These are phyloP conservation scores for Odontamblyopus lacepedii DNA, from an alignment of 2,797 vertebrate genomes.

Conservation along the genomic window DNA sequence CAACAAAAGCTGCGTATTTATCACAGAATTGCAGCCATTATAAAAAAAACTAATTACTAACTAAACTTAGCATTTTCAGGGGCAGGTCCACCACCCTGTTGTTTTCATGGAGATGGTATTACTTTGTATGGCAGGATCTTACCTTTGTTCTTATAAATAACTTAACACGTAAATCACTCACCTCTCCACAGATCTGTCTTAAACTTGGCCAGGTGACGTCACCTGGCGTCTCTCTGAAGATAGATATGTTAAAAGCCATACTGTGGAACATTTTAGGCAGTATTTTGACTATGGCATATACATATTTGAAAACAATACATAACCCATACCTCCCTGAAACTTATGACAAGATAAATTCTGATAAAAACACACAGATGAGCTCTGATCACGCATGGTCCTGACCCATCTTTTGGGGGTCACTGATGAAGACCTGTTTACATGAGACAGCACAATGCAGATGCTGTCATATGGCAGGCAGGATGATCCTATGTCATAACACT, in stretches of 20 bases:
- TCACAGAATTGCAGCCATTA: not conserved
- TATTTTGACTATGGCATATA: too few species aligned
- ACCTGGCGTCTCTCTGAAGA: not conserved
- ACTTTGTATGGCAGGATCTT: not conserved
- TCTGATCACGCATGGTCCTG: not conserved
- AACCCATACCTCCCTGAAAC: not conserved
- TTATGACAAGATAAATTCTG: not conserved
- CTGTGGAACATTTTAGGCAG: not conserved
- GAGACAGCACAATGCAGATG: conserved; percentile 7
- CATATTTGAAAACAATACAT: not conserved
- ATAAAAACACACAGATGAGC: not conserved
- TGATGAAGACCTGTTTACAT: conserved; percentile 8
- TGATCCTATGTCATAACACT: conserved; percentile 16
- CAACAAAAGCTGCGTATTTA: too few species aligned
- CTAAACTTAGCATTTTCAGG: too few species aligned
- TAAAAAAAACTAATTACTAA: too few species aligned
- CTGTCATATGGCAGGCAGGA: conserved; percentile 17
- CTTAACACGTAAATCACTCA: too few species aligned
- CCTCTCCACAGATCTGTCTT: too few species aligned
- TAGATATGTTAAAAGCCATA: not conserved
- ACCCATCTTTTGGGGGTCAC: not conserved
- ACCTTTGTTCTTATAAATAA: too few species aligned
- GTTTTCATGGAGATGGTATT: not conserved
- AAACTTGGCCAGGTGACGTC: too few species aligned
- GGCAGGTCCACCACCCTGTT: too few species aligned